These are phyloP conservation scores for Thymelicus lineola DNA, from an alignment of 2,888 invertebrate species.

Conservation along the genomic window DNA sequence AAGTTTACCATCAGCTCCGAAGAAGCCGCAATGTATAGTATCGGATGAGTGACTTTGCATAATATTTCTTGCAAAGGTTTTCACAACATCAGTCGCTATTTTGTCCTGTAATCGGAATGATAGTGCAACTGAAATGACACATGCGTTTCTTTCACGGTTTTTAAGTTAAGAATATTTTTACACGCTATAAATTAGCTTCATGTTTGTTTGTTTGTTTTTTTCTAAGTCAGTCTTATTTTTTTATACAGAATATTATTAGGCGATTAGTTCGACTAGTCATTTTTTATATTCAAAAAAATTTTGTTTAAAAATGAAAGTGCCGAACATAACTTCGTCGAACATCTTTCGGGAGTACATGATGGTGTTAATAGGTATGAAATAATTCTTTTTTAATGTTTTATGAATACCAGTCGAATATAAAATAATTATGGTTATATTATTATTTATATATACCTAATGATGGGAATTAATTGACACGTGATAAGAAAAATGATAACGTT, in stretches of 20 bases:
- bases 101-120: not conserved
- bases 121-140: not conserved
- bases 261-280: too few relatives aligned
- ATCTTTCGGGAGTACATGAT: constrained; percentile 53
- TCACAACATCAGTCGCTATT: not conserved
- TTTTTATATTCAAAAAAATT: not conserved
- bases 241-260: not conserved
- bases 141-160: not conserved
- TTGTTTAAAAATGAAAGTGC: constrained; percentile 41
- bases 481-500: too few relatives aligned
- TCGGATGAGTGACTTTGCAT: too few relatives aligned
- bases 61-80: not conserved
- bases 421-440: too few relatives aligned
- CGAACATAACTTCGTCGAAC: constrained; percentile 39
- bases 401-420: too few relatives aligned
- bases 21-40: not conserved
- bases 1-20: not conserved
- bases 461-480: too few relatives aligned
- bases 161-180: not conserved
- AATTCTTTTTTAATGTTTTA: too few relatives aligned
- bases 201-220: too few relatives aligned
- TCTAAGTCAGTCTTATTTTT: not conserved
- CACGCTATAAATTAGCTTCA: too few relatives aligned
- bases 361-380: constrained; percentile 51
- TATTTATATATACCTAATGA: too few relatives aligned